Evolutionary conservation across 2,113 vertebrate species (phyloP).

Genomic region (Prunella himalayana): DNA sequence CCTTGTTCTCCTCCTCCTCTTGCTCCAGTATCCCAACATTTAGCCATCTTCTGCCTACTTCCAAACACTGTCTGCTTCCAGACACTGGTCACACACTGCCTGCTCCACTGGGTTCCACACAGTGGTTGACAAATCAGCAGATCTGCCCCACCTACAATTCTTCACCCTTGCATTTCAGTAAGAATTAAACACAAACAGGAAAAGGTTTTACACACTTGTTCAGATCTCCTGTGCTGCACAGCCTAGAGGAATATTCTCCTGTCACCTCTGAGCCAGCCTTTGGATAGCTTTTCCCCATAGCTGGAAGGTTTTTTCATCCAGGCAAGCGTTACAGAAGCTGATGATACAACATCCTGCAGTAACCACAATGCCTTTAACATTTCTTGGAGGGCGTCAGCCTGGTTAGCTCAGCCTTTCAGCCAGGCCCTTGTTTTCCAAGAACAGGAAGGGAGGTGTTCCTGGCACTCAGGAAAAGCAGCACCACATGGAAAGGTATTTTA

Average conservation of each 20-base stretch:
- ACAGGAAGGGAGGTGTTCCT: conserved; percentile 52
- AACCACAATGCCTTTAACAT: background rate
- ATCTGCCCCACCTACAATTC: background rate
- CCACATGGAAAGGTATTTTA: background rate
- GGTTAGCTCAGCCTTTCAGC: background rate
- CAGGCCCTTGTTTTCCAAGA: conserved; percentile 42
- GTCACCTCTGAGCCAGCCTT: background rate
- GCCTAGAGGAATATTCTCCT: background rate
- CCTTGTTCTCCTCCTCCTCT: background rate
- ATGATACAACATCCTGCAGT: background rate
- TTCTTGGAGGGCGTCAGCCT: background rate
- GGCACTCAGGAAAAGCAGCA: background rate
- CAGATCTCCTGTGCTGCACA: background rate
- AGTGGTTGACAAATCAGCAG: background rate
- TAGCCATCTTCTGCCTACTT: background rate
- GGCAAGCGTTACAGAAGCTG: background rate
- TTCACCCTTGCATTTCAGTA: background rate
- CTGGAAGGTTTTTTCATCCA: background rate
- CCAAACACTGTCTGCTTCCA: background rate
- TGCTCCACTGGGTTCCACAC: background rate
- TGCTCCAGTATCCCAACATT: background rate
- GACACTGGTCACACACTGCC: background rate
- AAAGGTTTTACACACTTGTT: background rate
- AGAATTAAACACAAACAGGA: background rate
- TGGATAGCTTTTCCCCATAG: background rate